These are phyloP conservation scores for Cotesia glomerata DNA, from an alignment of 1,140 invertebrate species.

Conservation along the genomic window DNA sequence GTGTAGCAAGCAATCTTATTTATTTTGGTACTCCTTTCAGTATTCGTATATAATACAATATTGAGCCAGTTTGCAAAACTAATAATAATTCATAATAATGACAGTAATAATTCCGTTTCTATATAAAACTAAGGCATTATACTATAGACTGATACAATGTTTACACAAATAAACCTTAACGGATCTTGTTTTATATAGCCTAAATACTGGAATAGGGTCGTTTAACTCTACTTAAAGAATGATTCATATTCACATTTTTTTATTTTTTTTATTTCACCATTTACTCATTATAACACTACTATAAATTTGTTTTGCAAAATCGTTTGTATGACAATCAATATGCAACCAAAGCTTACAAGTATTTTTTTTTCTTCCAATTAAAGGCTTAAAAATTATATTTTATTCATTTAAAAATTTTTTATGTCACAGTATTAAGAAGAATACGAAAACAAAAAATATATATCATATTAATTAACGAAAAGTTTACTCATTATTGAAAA, in stretches of 20 bases:
- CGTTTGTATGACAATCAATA: not conserved
- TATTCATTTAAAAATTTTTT: not conserved
- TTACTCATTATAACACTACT: constrained; percentile 8
- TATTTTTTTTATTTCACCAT: not conserved
- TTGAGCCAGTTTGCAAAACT: constrained; percentile 60
- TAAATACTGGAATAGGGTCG: constrained; percentile 24
- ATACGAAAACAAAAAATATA: not conserved
- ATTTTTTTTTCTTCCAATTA: not conserved
- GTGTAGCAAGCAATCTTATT: constrained; percentile 57
- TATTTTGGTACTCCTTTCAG: constrained; percentile 59
- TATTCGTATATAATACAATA: constrained; percentile 58
- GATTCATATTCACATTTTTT: constrained; percentile 28
- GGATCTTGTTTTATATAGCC: constrained; percentile 36
- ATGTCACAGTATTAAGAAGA: not conserved
- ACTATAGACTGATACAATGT: constrained; percentile 54
- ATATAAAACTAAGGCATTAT: constrained; percentile 60
- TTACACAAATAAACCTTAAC: constrained; percentile 58
- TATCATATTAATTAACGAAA: not conserved
- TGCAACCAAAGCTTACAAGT: not conserved
- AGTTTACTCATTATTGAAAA: not conserved
- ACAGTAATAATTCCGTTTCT: constrained; percentile 55
- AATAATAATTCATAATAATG: constrained; percentile 52
- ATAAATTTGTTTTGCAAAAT: constrained; percentile 14
- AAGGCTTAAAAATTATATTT: not conserved
- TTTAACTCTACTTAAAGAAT: constrained; percentile 38